Evolutionary conservation across 2,113 vertebrate species (phyloP).

Genomic region (Porphyrio hochstetteri): DNA sequence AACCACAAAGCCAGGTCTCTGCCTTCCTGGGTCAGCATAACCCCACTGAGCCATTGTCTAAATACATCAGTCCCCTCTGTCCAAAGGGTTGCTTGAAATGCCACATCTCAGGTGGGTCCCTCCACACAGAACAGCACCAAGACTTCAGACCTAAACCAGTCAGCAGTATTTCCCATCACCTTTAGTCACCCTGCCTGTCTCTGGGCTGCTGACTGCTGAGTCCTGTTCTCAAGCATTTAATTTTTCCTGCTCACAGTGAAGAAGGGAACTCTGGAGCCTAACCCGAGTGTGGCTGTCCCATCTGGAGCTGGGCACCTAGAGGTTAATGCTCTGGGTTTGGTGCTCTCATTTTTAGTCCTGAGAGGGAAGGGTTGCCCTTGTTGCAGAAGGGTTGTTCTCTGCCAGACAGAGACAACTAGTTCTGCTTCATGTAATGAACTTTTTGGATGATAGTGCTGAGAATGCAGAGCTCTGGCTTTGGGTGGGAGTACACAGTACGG

Average conservation of each 20-base stretch:
- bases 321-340: background rate
- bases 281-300: background rate
- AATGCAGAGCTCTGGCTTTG: conserved; percentile 25
- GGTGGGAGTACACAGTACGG: background rate
- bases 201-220: background rate
- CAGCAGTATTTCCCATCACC: background rate
- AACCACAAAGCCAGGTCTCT: background rate
- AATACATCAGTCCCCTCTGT: background rate
- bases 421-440: background rate
- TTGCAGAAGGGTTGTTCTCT: background rate
- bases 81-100: background rate
- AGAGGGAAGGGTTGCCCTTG: background rate
- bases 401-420: background rate
- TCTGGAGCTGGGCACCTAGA: background rate
- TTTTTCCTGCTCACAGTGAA: background rate
- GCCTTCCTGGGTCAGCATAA: background rate
- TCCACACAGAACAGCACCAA: background rate
- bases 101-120: background rate
- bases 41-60: background rate
- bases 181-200: background rate
- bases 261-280: background rate
- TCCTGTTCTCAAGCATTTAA: background rate
- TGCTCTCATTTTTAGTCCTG: background rate
- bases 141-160: background rate
- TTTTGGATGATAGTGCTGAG: background rate